These are phyloP conservation scores for Propsilocerus akamusi DNA, from an alignment of 1,140 invertebrate genomes.

Conservation along the genomic window DNA sequence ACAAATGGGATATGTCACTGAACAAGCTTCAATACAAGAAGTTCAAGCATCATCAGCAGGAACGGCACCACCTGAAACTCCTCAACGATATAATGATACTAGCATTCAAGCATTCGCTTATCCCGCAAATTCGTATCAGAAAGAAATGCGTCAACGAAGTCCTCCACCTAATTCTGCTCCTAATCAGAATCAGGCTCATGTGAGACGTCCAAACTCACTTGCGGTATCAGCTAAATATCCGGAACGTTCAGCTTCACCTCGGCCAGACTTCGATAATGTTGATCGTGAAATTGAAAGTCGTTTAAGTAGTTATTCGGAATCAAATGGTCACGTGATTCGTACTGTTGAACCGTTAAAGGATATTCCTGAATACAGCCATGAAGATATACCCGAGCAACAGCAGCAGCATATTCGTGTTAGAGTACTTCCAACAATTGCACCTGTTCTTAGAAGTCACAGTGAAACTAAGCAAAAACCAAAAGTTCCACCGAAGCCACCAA, in stretches of 20 bases:
- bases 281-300: not conserved
- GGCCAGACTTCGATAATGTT: not conserved
- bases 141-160: not conserved
- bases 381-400: not conserved
- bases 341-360: not conserved
- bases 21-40: not conserved
- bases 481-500: not conserved
- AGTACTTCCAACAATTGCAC: not conserved
- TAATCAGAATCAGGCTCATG: too few relatives aligned
- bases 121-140: not conserved
- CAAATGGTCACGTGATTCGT: not conserved
- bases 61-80: not conserved
- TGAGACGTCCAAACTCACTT: too few relatives aligned
- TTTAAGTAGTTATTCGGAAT: not conserved
- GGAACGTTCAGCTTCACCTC: not conserved
- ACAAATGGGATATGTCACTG: not conserved
- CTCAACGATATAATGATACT: not conserved
- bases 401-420: not conserved
- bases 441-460: not conserved
- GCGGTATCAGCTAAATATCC: too few relatives aligned
- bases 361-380: too few relatives aligned
- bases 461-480: not conserved
- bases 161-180: too few relatives aligned
- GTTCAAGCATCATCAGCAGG: not conserved
- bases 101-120: not conserved